Evolutionary conservation across 2,113 vertebrate species (phyloP).

Genomic region (Chaetodon auriga): DNA sequence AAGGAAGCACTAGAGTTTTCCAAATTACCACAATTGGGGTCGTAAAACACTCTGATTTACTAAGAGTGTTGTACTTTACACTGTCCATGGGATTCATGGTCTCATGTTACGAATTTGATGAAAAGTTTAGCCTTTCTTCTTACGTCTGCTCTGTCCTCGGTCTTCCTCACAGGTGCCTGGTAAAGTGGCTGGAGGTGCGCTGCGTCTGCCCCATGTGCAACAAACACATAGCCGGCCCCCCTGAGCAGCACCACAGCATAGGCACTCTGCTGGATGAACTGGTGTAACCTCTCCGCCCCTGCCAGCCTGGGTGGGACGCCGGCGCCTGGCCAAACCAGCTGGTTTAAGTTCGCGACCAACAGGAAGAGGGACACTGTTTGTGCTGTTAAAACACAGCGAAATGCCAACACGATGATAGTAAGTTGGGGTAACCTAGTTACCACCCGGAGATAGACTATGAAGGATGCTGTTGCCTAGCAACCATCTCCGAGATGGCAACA

Average conservation of each 20-base stretch:
- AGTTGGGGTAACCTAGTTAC: constrained; percentile 75
- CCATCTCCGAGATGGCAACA: constrained; percentile 64
- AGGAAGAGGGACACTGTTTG: constrained; percentile 49
- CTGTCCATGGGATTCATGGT: no score
- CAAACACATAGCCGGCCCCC: constrained; percentile 80
- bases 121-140: not conserved
- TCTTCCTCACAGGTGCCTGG: constrained; percentile 77
- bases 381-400: constrained; percentile 49
- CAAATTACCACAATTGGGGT: no score
- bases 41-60: not conserved
- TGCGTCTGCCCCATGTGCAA: constrained; percentile 86
- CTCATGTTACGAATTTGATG: not conserved
- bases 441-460: constrained; percentile 62
- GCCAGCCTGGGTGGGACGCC: constrained; percentile 12
- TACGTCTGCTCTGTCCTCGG: not conserved
- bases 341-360: constrained; percentile 46
- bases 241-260: constrained; percentile 82
- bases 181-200: constrained; percentile 86
- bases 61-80: no score
- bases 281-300: constrained; percentile 63
- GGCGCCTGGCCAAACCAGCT: constrained; percentile 32
- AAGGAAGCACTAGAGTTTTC: no score
- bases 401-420: constrained; percentile 46
- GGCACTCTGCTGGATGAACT: constrained; percentile 81
- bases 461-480: constrained; percentile 80